A percentile compares a stretch with the other conserved stretches of the same genome.
These are phyloP conservation scores for Scaptomyza montana DNA, from an alignment of 1,140 invertebrate genomes.

Conservation along the genomic window DNA sequence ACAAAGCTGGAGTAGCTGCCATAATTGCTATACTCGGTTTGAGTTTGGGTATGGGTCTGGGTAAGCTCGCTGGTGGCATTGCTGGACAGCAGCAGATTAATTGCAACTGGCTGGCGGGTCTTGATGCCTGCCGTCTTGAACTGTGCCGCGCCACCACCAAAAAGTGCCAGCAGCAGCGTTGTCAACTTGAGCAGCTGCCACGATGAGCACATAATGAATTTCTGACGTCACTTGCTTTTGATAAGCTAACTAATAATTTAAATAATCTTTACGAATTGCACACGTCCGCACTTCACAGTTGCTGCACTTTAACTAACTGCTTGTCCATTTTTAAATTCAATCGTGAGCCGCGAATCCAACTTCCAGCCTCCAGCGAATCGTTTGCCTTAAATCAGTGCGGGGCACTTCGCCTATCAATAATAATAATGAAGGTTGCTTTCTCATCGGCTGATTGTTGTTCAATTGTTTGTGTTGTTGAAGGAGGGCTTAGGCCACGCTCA, in stretches of 20 bases:
- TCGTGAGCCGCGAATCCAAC: conserved; percentile 39
- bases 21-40: conserved; percentile 33
- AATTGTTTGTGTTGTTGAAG: conserved; percentile 4
- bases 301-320: conserved; percentile 71
- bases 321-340: conserved; percentile 30
- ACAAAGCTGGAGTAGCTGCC: conserved; percentile 45
- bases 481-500: conserved; percentile 19
- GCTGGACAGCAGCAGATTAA: conserved; percentile 52
- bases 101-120: conserved; percentile 63
- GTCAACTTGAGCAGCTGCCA: conserved; percentile 19
- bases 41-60: conserved; percentile 27
- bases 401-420: conserved; percentile 58
- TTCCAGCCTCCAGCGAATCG: conserved; percentile 9
- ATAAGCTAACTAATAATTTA: conserved; percentile 1
- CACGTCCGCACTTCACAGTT: conserved; percentile 57
- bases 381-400: conserved; percentile 51
- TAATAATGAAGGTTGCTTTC: conserved; percentile 42
- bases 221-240: conserved; percentile 33
- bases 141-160: conserved; percentile 47
- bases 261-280: conserved; percentile 9
- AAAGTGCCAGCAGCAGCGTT: conserved; percentile 39
- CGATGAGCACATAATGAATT: conserved; percentile 22
- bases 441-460: conserved; percentile 8
- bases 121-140: conserved; percentile 79
- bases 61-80: conserved; percentile 43